Evolutionary conservation across 2,888 invertebrate genomes (phyloP).

Genomic region (Deladenus siricidicola): DNA sequence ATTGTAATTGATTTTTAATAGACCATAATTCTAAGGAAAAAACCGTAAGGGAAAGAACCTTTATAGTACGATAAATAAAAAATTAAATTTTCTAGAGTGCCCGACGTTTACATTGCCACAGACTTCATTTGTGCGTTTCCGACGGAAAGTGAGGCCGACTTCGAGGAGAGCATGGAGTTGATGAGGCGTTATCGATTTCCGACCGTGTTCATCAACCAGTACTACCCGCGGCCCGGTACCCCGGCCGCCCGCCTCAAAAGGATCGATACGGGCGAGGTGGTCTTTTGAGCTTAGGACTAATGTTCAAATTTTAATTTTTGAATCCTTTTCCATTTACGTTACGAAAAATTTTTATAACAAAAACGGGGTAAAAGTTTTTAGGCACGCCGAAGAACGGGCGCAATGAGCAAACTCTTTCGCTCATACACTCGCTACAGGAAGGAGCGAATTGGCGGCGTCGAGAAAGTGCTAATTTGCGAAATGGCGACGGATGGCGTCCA

Average conservation of each 20-base stretch:
- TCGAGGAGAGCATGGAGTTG: slow-evolving; percentile 74
- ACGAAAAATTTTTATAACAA: too few relatives aligned
- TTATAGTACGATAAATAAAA: too few relatives aligned
- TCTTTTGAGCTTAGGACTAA: neutral
- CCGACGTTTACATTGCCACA: slow-evolving; percentile 85
- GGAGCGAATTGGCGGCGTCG: slow-evolving; percentile 57
- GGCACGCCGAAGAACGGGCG: slow-evolving; percentile 82
- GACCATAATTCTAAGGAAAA: too few relatives aligned
- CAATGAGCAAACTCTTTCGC: slow-evolving; percentile 74
- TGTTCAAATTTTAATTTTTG: neutral
- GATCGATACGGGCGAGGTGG: slow-evolving; percentile 69
- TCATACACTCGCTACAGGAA: slow-evolving; percentile 74
- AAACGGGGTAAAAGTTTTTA: too few relatives aligned
- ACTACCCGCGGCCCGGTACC: slow-evolving; percentile 88
- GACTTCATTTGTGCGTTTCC: slow-evolving; percentile 99
- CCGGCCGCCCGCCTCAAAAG: slow-evolving; percentile 82
- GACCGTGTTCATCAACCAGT: slow-evolving; percentile 87
- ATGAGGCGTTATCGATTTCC: slow-evolving; percentile 81
- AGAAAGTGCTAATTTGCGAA: slow-evolving; percentile 78
- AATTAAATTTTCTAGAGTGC: slow-evolving; percentile 71
- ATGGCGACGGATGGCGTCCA: slow-evolving; percentile 79
- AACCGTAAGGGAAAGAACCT: too few relatives aligned
- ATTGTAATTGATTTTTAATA: too few relatives aligned
- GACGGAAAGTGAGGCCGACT: slow-evolving; percentile 82
- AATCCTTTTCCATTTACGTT: slow-evolving; percentile 12